Conservation (phyloP, 2,113 vertebrate genomes). For the Bubalus kerabau region DNA sequence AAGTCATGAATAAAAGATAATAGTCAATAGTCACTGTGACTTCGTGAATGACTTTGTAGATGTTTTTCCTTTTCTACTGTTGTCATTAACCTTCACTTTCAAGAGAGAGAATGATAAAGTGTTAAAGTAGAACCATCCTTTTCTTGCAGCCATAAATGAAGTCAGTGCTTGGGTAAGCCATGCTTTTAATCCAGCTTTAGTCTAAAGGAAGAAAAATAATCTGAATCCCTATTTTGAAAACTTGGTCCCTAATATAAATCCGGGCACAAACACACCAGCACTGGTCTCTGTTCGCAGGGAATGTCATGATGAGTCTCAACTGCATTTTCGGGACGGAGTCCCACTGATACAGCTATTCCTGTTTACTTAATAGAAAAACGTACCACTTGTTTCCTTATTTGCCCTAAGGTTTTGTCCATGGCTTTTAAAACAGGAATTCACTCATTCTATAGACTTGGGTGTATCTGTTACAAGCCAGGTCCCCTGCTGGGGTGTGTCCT, state of each 20-base stretch:
- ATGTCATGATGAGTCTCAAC: background rate
- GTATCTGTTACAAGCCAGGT: background rate
- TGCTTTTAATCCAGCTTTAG: background rate
- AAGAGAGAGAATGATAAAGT: background rate
- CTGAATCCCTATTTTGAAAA: background rate
- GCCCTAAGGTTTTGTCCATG: background rate
- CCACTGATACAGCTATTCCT: background rate
- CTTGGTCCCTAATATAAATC: background rate
- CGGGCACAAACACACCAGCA: background rate
- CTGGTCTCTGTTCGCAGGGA: background rate
- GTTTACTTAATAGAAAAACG: background rate
- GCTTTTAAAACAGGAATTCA: background rate
- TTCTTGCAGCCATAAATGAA: background rate
- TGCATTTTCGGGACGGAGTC: background rate
- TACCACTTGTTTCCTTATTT: background rate
- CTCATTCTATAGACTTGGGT: background rate
- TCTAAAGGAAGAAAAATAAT: background rate
- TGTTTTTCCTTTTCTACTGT: background rate
- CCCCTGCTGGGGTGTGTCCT: background rate
- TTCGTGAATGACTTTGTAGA: background rate
- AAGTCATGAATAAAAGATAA: background rate
- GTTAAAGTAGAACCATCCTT: background rate
- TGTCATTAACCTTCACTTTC: background rate
- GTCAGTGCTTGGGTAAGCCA: background rate
- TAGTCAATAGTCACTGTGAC: background rate